Conservation (phyloP, 2,113 vertebrate genomes). For the Sinocyclocheilus grahami region DNA sequence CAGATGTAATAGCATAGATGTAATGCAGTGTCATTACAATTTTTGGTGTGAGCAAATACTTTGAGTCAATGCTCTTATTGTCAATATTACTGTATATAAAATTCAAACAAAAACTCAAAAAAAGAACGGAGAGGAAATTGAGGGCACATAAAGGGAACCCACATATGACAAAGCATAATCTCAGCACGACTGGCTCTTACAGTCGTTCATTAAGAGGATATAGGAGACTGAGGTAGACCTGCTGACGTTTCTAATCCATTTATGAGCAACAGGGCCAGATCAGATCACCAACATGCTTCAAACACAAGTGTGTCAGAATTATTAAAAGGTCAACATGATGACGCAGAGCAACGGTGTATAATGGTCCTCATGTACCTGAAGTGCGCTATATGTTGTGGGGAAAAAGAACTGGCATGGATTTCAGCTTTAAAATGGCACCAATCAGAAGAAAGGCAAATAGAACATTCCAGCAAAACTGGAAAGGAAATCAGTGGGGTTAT, state of each 20-base stretch:
- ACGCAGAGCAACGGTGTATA: background rate
- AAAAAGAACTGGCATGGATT: background rate
- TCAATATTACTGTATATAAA: too few species aligned
- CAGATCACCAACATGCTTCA: background rate
- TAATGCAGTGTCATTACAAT: too few species aligned
- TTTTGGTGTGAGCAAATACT: too few species aligned
- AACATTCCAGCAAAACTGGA: constrained; percentile 27
- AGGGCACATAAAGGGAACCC: too few species aligned
- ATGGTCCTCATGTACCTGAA: background rate
- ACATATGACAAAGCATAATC: background rate
- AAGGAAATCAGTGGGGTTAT: constrained; percentile 29
- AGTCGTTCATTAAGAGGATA: constrained; percentile 15
- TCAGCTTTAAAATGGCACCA: too few species aligned
- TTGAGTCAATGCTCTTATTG: too few species aligned
- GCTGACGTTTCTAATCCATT: constrained; percentile 28
- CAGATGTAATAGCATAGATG: too few species aligned
- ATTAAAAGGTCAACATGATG: background rate
- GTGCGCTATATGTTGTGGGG: background rate
- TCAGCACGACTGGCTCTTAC: background rate
- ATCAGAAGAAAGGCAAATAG: background rate
- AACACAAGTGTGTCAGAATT: background rate
- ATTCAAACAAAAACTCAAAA: too few species aligned
- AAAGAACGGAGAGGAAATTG: background rate
- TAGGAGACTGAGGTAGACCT: background rate
- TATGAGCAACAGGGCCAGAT: background rate